Conservation (phyloP, 2,797 vertebrate genomes). For the Anolis apletophallus region DNA sequence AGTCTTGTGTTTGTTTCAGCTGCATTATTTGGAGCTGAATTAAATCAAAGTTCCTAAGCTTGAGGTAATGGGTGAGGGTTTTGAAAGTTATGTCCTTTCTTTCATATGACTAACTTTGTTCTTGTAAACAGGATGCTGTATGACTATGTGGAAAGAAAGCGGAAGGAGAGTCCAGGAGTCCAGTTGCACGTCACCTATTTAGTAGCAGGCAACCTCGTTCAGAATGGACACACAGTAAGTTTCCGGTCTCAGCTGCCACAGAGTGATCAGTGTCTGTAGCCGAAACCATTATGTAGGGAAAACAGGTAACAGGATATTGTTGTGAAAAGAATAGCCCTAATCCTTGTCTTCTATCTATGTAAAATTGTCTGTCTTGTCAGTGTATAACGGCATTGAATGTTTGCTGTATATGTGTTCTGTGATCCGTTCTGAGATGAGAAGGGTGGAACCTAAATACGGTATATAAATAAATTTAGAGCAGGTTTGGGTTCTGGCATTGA, state of each 20-base stretch:
- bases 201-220: conserved; percentile 86
- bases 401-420: no score
- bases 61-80: not conserved
- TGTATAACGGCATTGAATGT: no score
- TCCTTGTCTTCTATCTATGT: no score
- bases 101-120: fast-evolving
- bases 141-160: conserved; percentile 92
- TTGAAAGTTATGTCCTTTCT: not conserved
- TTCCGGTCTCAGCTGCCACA: not conserved
- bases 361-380: no score
- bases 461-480: no score
- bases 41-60: not conserved
- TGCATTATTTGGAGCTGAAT: not conserved
- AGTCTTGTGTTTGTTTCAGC: not conserved
- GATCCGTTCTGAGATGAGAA: no score
- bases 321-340: not conserved
- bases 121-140: conserved; percentile 87
- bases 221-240: conserved; percentile 87
- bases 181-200: conserved; percentile 93
- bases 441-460: no score
- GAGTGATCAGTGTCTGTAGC: fast-evolving
- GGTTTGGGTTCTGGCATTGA: not conserved
- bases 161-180: conserved; percentile 87
- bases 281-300: no score
- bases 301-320: not conserved